Base-by-base conservation (phyloP, 1,140 invertebrate genomes). In the Drosophila lowei region DNA sequence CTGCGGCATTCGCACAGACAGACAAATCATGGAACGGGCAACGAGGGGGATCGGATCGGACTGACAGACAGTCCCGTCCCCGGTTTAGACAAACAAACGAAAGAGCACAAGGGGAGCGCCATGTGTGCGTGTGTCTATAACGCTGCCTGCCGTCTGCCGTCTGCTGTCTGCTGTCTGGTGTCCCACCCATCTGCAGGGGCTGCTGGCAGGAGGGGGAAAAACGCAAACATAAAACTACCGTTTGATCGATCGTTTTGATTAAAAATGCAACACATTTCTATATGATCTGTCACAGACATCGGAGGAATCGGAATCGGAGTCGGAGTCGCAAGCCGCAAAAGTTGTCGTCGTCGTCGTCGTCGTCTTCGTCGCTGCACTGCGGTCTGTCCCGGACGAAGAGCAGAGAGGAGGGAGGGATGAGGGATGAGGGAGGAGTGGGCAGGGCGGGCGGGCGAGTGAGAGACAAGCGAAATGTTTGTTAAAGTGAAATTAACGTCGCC, bases 241-340 rank as follows among this genome's bases (percentile, higher is more conserved):
- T 90, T 90, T 90, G 88, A 90, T 90, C 83, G 88, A 90, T 90
- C 74, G 88, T 76, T 90, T 90, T 88, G 88, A 90, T 90, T 90
- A 90, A 83, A 90, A 90, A 90, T 90, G 83, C 89, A 90, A 89
- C 83, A 90, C 88, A 90, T 90, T 88, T 88, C 79, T 88, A 71
- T 86, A 81, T 90, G 88, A 90, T 90, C 88, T 90, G 88, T 90
- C 88, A 90, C 86, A 79, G 79, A 71, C 79, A 76, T 77, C 66
- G 62, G 50, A 52, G 9, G 34, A 11, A 68, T 53, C 61, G 38
- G 63, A 34, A 72, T 50, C 54, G 23, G 13, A n/a, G 42, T n/a
- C n/a, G n/a, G n/a, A n/a, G n/a, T 56, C 54, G 56, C 56, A 72
- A 77, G 80, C 79, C 80, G 77, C 79, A 79, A 80, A 78, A 83